Evolutionary conservation across 2,113 vertebrate genomes (phyloP), one percentile per base, ranked within the genome.

Genomic region (Myotis brandtii): DNA sequence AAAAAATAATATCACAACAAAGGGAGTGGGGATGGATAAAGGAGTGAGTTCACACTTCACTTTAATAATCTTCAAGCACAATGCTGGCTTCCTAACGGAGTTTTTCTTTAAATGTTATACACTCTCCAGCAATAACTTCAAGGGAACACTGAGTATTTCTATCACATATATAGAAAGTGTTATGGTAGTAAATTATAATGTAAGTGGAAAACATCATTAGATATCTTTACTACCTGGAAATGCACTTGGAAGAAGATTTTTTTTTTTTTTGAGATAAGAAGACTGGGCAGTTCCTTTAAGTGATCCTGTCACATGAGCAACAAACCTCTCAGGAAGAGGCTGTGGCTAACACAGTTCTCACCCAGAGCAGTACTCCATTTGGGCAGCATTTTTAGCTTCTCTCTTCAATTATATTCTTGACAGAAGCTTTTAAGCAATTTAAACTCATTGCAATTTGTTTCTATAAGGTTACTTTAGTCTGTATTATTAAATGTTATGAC

Each of bases 401-500:
- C 75, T 83, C 43, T 62, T 82, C 64, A 66, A 40, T 86, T 59
- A 70, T 40, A 50, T n/a, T 67, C 34, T 83, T 80, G 69, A 95
- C 4, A 43, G 16, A 89, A 48, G 0, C 27, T 94, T 54, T 80
- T 9, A 86, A 75, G 25, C 9, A 79, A 89, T 89, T 89, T 56
- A 43, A 96, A 34, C 32, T 37, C 52, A 32, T 4, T 64, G 17
- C 18, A 50, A 84, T 95, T 91, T 90, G 83, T 75, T 80, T 80
- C 81, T 56, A 1, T 56, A 10, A 27, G 9, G 17, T 56, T 92
- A 86, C 81, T 79, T 92, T 70, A 56, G 8, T 86, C 16, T 85
- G 11, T 46, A 46, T 32, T 64, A 43, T 48, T 92, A 87, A 82
- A 86, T 92, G 86, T 64, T 95, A 43, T 84, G 64, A 84, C 27